A percentile compares a stretch with the other conserved stretches of the same genome.
Evolutionary conservation across 1,140 invertebrate species (phyloP).

Genomic region (Diprion similis): DNA sequence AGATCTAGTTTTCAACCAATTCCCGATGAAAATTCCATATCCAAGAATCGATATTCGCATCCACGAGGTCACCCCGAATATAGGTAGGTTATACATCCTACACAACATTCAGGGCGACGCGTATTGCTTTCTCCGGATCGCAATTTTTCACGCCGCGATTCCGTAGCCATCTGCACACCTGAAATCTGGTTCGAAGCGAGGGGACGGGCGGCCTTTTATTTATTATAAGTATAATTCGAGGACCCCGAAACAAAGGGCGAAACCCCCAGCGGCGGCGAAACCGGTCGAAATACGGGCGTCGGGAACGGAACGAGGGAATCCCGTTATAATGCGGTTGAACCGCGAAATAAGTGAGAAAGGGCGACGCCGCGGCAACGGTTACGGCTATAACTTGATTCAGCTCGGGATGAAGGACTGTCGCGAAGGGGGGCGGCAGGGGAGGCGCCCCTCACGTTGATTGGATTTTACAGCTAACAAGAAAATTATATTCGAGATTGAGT

Average conservation of each 20-base stretch:
- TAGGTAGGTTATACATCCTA: too few species aligned
- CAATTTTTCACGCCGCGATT: neutral
- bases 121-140: too few species aligned
- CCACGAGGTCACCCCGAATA: neutral
- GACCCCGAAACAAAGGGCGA: neutral
- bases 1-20: constrained; percentile 7
- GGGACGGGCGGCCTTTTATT: neutral
- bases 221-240: neutral
- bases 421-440: constrained; percentile 17
- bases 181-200: neutral
- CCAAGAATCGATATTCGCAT: constrained; percentile 4
- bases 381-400: constrained; percentile 22
- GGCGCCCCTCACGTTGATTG: constrained; percentile 50
- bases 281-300: neutral
- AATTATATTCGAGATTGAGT: constrained; percentile 61
- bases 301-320: constrained; percentile 11
- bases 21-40: neutral
- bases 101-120: too few species aligned
- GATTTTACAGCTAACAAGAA: constrained; percentile 61
- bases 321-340: constrained; percentile 12
- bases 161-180: too few species aligned
- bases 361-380: constrained; percentile 21
- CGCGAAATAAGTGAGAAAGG: constrained; percentile 39
- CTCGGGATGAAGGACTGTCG: neutral
- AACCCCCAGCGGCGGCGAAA: neutral